Evolutionary conservation across 1,140 invertebrate genomes (phyloP).

Genomic region (Neelides sp.): DNA sequence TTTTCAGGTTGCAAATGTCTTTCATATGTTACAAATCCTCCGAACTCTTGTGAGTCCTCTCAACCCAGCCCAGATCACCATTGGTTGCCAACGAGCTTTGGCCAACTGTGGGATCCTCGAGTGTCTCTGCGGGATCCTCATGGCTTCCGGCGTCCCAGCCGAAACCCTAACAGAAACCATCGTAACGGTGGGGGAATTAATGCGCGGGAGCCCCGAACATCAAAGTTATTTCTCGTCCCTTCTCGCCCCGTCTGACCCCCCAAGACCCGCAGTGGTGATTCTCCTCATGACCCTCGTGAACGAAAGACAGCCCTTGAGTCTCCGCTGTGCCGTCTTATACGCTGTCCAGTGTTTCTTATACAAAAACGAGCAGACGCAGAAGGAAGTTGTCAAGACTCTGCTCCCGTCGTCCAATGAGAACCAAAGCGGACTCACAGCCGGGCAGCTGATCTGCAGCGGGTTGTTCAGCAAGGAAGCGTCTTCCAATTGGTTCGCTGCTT

Average conservation of each 20-base stretch:
- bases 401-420: constrained; percentile 64
- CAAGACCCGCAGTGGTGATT: constrained; percentile 81
- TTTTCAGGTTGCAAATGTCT: constrained; percentile 30
- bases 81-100: constrained; percentile 79
- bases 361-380: constrained; percentile 81
- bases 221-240: constrained; percentile 85
- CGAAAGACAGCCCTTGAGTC: constrained; percentile 84
- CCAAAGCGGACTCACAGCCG: constrained; percentile 43
- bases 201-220: constrained; percentile 76
- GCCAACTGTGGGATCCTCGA: constrained; percentile 64
- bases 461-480: constrained; percentile 78
- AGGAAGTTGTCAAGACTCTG: constrained; percentile 76
- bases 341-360: constrained; percentile 93
- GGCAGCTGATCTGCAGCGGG: constrained; percentile 87
- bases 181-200: constrained; percentile 85
- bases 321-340: constrained; percentile 90
- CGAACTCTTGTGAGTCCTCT: constrained; percentile 77
- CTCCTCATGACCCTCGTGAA: constrained; percentile 98
- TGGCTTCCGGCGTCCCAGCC: constrained; percentile 90
- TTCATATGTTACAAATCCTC: constrained; percentile 47
- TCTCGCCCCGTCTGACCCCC: constrained; percentile 82
- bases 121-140: constrained; percentile 75
- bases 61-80: constrained; percentile 61
- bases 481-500: constrained; percentile 95
- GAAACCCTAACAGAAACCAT: constrained; percentile 94